Percentiles rank a stretch among this genome's conserved stretches.
These are phyloP conservation scores for Folsomia manolachei DNA, from an alignment of 2,888 invertebrate genomes.

Conservation along the genomic window DNA sequence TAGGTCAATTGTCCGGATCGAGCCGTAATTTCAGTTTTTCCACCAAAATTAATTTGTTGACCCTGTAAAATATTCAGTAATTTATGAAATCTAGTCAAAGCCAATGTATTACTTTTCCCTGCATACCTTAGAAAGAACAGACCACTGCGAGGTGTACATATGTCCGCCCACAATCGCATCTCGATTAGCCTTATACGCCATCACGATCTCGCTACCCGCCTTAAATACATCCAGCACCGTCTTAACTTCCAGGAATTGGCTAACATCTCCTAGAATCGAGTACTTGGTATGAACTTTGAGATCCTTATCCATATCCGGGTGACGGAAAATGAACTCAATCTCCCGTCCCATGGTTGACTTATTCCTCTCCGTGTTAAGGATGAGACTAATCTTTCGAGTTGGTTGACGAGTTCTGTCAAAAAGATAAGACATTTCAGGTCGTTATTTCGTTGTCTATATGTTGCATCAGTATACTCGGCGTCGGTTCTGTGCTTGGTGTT, in stretches of 20 bases:
- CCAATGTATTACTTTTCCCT: background rate
- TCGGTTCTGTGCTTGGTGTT: too few species aligned
- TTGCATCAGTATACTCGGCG: too few species aligned
- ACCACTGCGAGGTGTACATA: slow-evolving; percentile 20
- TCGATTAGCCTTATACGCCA: slow-evolving; percentile 19
- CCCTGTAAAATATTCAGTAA: slow-evolving; percentile 24
- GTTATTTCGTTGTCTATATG: too few species aligned
- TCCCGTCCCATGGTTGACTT: slow-evolving; percentile 5
- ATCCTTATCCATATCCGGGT: slow-evolving; percentile 37
- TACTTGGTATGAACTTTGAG: slow-evolving; percentile 25
- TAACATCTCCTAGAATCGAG: slow-evolving; percentile 18
- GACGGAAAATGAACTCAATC: slow-evolving; percentile 28
- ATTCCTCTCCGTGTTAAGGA: slow-evolving; percentile 60
- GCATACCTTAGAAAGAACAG: slow-evolving; percentile 27
- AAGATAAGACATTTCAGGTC: too few species aligned
- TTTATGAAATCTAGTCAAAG: too few species aligned
- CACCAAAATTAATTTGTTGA: slow-evolving; percentile 33
- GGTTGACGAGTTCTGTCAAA: slow-evolving; percentile 64
- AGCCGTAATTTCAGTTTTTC: slow-evolving; percentile 31
- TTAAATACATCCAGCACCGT: slow-evolving; percentile 38
- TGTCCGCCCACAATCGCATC: slow-evolving; percentile 18
- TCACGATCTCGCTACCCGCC: slow-evolving; percentile 28
- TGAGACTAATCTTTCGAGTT: slow-evolving; percentile 65
- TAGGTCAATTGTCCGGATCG: slow-evolving; percentile 25
- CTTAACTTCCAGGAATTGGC: slow-evolving; percentile 25